These are phyloP conservation scores for Larimichthys crocea DNA, from an alignment of 2,113 vertebrate genomes.

Conservation along the genomic window DNA sequence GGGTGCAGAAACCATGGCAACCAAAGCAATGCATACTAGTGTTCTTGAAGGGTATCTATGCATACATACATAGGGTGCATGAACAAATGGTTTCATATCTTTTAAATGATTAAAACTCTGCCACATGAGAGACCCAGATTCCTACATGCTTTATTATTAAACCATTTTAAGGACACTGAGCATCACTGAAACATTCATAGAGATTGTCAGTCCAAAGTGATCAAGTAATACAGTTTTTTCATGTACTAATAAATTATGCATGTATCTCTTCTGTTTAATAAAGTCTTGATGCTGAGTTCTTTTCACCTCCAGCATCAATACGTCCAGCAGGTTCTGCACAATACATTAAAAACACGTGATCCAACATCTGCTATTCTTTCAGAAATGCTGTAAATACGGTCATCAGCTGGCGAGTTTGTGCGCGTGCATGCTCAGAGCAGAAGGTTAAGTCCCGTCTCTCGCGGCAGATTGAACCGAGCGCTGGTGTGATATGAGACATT, in stretches of 20 bases:
- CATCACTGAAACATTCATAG: background rate
- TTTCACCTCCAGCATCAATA: constrained; percentile 34
- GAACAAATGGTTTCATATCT: background rate
- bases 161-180: background rate
- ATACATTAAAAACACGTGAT: constrained; percentile 23
- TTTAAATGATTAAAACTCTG: background rate
- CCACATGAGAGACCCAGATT: background rate
- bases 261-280: background rate
- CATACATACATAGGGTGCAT: background rate
- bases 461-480: constrained; percentile 62
- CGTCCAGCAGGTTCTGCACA: constrained; percentile 21
- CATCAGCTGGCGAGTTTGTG: constrained; percentile 15
- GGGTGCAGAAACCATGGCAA: background rate
- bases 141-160: background rate
- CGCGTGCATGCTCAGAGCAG: constrained; percentile 32
- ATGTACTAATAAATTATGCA: background rate
- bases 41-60: too few species aligned
- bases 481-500: constrained; percentile 71
- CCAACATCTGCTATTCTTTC: constrained; percentile 23
- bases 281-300: background rate
- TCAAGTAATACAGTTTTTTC: background rate
- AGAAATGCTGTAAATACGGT: constrained; percentile 14
- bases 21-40: background rate
- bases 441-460: constrained; percentile 53
- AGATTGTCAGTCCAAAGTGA: background rate